A percentile compares a stretch with the other conserved stretches of the same genome.
Evolutionary conservation across 2,797 vertebrate genomes (phyloP).

Genomic region (Enteromius argenteus): DNA sequence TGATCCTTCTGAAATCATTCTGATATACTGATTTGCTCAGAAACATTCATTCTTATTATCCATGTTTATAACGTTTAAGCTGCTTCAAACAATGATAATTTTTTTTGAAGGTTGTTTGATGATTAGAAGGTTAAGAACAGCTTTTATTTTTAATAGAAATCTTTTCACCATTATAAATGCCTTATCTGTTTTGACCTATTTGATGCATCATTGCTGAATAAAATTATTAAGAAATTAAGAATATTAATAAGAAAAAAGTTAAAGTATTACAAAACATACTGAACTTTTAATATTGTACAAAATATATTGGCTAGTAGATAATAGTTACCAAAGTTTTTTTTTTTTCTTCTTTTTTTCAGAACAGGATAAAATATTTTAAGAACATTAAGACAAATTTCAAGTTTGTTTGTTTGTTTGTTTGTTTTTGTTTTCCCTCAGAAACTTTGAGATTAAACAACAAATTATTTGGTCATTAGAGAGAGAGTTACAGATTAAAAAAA

Average conservation of each 20-base stretch:
- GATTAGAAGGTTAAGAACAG: background rate
- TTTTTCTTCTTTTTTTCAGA: background rate
- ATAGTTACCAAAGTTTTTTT: background rate
- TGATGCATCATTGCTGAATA: background rate
- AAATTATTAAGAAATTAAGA: background rate
- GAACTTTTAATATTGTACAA: too few species aligned
- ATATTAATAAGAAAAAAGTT: background rate
- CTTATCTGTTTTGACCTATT: background rate
- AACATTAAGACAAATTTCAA: background rate
- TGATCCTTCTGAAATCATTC: background rate
- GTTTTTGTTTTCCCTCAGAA: background rate
- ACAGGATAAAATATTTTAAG: background rate
- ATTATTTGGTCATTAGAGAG: background rate
- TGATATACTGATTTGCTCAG: background rate
- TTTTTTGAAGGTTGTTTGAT: background rate
- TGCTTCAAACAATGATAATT: background rate
- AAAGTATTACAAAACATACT: background rate
- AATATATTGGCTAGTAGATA: background rate
- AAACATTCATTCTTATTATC: background rate
- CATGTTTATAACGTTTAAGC: background rate
- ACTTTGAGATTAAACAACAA: background rate
- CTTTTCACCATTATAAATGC: background rate
- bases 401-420: background rate
- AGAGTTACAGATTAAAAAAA: background rate
- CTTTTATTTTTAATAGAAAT: background rate